A percentile compares a stretch with the other conserved stretches of the same genome.
Conservation (phyloP, 2,888 invertebrate species). For the Marasmarcha lunaedactyla region DNA sequence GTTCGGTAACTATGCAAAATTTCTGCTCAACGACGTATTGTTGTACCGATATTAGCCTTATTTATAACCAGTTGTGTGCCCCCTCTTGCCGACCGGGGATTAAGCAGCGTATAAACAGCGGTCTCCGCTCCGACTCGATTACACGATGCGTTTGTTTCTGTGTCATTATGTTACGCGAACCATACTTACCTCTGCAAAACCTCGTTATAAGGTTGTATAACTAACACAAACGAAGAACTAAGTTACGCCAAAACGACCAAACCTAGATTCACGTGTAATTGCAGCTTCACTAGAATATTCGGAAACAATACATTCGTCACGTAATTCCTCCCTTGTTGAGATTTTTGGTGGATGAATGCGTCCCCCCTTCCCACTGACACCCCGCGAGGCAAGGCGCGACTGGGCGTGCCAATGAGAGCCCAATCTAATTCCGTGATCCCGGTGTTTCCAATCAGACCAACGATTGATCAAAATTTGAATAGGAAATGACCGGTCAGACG, state of each 20-base stretch:
- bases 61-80: conserved; percentile 26
- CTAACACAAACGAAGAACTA: no score
- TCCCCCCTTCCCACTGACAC: conserved; percentile 1
- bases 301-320: conserved; percentile 15
- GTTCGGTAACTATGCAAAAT: conserved; percentile 23
- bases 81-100: conserved; percentile 7
- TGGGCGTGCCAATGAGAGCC: conserved; percentile 19
- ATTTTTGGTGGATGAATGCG: no score
- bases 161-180: no score
- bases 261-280: no score
- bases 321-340: not conserved
- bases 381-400: conserved; percentile 16
- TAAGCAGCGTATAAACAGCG: conserved; percentile 8
- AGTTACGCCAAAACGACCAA: no score
- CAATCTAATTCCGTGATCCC: conserved; percentile 32
- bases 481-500: conserved; percentile 22
- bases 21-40: conserved; percentile 26
- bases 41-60: conserved; percentile 24
- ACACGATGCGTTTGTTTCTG: no score
- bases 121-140: no score
- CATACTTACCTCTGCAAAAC: no score
- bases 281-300: conserved; percentile 19
- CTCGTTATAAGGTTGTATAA: no score
- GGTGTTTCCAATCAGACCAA: conserved; percentile 28
- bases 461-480: conserved; percentile 29